These are phyloP conservation scores for Gallinago undulata DNA, from an alignment of 2,113 vertebrate genomes.

Conservation along the genomic window DNA sequence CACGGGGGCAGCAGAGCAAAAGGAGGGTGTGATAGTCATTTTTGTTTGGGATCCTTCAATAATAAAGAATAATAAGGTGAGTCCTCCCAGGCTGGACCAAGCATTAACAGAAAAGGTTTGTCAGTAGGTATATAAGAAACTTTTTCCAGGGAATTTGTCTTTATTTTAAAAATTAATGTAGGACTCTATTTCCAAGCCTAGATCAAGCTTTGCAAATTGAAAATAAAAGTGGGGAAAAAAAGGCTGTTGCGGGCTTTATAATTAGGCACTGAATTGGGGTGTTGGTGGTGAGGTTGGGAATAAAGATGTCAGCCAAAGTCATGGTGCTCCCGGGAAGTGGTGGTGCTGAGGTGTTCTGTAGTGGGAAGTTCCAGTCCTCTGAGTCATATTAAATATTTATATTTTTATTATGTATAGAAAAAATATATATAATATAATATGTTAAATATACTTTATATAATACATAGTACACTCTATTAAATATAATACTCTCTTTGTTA, in stretches of 20 bases:
- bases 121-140: not conserved
- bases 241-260: not conserved
- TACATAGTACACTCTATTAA: not conserved
- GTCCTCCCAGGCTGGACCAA: not conserved
- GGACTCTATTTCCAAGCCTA: not conserved
- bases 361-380: accelerated
- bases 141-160: not conserved
- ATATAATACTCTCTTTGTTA: not conserved
- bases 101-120: not conserved
- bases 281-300: not conserved
- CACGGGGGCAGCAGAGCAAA: accelerated
- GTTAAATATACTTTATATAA: not conserved
- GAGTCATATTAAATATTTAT: accelerated
- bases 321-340: accelerated
- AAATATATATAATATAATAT: not conserved
- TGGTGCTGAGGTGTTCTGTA: not conserved
- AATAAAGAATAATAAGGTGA: not conserved
- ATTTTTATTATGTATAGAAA: not conserved
- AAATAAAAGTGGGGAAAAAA: not conserved
- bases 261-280: not conserved
- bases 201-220: not conserved
- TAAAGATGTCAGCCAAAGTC: not conserved
- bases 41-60: not conserved
- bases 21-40: not conserved
- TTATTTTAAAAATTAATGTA: not conserved